Conservation (phyloP, 2,888 invertebrate species). For the Theodoxus fluviatilis region DNA sequence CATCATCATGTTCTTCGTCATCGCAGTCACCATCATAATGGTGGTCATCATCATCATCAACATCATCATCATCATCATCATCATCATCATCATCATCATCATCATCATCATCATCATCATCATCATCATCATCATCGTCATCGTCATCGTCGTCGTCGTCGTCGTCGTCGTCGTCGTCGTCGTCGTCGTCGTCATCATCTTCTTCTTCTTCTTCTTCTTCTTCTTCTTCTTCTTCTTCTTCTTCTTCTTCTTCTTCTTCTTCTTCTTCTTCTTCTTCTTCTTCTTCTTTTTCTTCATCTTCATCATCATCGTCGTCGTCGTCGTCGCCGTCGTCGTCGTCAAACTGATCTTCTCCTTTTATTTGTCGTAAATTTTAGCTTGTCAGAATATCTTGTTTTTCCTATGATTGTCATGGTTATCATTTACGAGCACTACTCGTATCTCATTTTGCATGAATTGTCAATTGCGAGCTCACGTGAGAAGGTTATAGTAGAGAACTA, state of each 20-base stretch:
- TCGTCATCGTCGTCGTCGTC: background rate
- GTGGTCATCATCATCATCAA: background rate
- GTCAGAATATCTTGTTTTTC: too few species aligned
- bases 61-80: background rate
- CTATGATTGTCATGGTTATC: too few species aligned
- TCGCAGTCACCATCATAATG: background rate
- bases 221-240: background rate
- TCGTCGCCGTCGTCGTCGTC: background rate
- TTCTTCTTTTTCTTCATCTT: background rate
- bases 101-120: background rate
- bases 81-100: background rate
- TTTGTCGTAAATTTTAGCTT: too few species aligned
- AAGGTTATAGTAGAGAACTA: too few species aligned
- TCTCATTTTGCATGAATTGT: too few species aligned
- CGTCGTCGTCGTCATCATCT: background rate
- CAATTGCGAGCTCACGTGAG: too few species aligned
- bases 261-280: background rate
- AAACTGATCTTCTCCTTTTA: background rate
- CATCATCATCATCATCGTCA: background rate
- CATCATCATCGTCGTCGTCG: background rate
- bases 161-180: background rate
- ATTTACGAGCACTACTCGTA: too few species aligned
- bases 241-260: background rate
- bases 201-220: background rate
- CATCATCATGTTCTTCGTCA: background rate